Conservation (phyloP, 23 tunicate genomes). For the Ascidia mentula region DNA sequence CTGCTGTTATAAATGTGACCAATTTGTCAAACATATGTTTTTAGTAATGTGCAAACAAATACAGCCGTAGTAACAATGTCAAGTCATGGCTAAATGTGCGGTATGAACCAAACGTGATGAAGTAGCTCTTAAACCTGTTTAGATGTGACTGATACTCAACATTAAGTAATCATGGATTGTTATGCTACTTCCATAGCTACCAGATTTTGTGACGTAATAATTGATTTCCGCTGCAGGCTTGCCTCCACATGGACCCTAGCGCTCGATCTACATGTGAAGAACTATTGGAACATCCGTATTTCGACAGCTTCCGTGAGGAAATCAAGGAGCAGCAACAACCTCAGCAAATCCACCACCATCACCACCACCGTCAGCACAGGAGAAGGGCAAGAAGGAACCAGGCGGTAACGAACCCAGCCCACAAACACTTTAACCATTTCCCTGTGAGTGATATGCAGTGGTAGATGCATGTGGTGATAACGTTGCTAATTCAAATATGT, state of each 20-base stretch:
- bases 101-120: no score
- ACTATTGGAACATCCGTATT: slow-evolving; percentile 93
- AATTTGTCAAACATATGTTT: no score
- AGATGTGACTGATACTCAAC: no score
- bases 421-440: slow-evolving; percentile 47
- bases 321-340: slow-evolving; percentile 83
- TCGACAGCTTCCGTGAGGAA: slow-evolving; percentile 91
- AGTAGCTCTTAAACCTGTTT: no score
- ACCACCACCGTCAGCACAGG: slow-evolving; percentile 27
- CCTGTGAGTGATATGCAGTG: slow-evolving; percentile 71
- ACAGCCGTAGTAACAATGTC: no score
- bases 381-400: slow-evolving; percentile 53
- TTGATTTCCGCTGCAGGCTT: slow-evolving; percentile 54
- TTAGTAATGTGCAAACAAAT: no score
- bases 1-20: no score
- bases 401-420: slow-evolving; percentile 59
- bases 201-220: background rate
- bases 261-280: slow-evolving; percentile 85
- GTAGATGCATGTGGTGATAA: no score
- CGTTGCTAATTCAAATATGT: no score
- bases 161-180: no score
- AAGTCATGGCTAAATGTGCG: background rate
- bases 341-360: slow-evolving; percentile 43
- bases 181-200: background rate
- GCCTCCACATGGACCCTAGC: slow-evolving; percentile 96